Evolutionary conservation across 2,113 vertebrate genomes (phyloP).

Genomic region (Zonotrichia leucophrys): DNA sequence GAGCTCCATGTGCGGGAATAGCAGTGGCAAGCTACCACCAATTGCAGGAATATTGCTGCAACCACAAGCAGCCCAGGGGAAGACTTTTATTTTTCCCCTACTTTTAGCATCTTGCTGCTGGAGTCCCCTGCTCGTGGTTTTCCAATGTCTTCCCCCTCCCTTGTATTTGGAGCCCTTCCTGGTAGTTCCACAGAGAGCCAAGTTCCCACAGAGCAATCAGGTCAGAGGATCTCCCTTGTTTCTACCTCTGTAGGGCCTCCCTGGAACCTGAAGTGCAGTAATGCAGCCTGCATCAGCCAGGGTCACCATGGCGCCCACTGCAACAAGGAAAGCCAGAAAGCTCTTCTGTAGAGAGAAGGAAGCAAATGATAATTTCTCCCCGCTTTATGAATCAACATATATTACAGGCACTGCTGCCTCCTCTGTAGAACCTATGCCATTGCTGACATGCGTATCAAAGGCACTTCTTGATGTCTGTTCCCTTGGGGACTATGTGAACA

Average conservation of each 20-base stretch:
- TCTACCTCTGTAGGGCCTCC: neutral
- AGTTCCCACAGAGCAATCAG: neutral
- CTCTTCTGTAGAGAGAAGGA: constrained; percentile 17
- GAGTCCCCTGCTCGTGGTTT: accelerated
- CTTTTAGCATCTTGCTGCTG: neutral
- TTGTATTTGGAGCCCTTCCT: neutral
- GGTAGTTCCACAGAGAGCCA: neutral
- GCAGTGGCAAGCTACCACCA: neutral
- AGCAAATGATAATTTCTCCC: neutral
- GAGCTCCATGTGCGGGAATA: neutral
- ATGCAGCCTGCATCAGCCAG: neutral
- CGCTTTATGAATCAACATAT: neutral
- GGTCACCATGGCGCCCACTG: neutral
- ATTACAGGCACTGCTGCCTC: neutral
- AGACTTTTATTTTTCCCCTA: neutral
- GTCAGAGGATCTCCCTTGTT: neutral
- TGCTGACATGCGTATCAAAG: neutral
- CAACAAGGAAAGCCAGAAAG: neutral
- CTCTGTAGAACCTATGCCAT: neutral
- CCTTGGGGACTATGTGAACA: accelerated
- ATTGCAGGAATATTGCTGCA: neutral
- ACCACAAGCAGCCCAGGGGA: neutral
- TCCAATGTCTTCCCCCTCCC: neutral
- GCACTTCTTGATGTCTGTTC: neutral
- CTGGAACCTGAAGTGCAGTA: too few species aligned